phyloP scores from a whole-genome alignment of 2,113 vertebrate species.

The Probosciger aterrimus region DNA sequence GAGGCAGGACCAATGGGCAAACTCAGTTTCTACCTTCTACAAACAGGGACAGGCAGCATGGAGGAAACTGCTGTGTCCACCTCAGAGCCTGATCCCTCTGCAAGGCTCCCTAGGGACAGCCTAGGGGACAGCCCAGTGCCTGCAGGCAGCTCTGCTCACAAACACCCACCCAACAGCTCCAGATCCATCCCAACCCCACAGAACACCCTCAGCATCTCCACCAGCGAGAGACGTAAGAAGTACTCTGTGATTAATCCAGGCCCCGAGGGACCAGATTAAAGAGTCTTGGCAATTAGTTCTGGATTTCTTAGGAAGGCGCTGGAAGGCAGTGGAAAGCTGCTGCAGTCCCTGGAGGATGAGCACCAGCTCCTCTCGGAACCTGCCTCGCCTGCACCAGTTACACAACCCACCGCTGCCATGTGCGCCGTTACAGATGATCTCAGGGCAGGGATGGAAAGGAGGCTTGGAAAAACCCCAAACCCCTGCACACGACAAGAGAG shows the following conservation, averaged over 20 bases:
- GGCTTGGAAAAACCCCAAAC: not conserved
- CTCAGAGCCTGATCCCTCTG: not conserved
- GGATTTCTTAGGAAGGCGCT: not conserved
- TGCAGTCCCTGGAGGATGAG: not conserved
- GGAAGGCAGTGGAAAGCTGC: not conserved
- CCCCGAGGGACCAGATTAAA: not conserved
- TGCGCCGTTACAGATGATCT: conserved; percentile 32
- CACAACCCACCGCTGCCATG: not conserved
- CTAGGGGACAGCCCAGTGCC: not conserved
- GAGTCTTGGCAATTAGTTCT: conserved; percentile 8
- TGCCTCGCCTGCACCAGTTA: not conserved
- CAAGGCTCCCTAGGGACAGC: not conserved
- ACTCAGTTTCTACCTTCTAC: not conserved
- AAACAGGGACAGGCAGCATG: rapidly evolving
- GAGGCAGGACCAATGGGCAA: rapidly evolving
- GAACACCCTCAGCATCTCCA: not conserved
- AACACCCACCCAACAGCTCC: not conserved
- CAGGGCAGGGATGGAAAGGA: not conserved
- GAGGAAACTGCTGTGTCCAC: not conserved
- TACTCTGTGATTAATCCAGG: not conserved
- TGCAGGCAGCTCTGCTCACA: not conserved
- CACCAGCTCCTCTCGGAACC: not conserved
- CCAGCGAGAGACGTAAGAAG: not conserved
- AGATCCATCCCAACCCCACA: not conserved
- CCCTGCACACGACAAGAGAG: not conserved